Percentiles rank a stretch among this genome's conserved stretches.
Evolutionary conservation across 1,140 invertebrate genomes (phyloP).

Genomic region (Plectrocnemia conspersa): DNA sequence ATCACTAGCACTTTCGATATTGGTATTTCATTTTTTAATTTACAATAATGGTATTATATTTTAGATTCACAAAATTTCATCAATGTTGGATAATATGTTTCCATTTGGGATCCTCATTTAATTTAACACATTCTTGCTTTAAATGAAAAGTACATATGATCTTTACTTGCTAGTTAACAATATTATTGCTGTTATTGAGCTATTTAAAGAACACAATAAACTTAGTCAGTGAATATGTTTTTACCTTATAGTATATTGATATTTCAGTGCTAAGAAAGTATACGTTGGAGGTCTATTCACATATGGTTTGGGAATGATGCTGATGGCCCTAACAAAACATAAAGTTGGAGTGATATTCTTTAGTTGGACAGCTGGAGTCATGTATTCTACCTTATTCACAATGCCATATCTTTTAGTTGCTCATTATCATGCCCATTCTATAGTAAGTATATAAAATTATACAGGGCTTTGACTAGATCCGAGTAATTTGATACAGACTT

Average conservation of each 20-base stretch:
- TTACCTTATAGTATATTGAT: too few species aligned
- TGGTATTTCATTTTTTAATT: too few species aligned
- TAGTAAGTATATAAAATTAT: slow-evolving; percentile 59
- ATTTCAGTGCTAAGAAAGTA: slow-evolving; percentile 73
- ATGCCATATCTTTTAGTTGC: slow-evolving; percentile 94
- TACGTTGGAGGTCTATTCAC: slow-evolving; percentile 89
- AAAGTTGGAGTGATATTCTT: slow-evolving; percentile 80
- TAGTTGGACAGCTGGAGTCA: slow-evolving; percentile 87
- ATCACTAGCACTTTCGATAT: too few species aligned
- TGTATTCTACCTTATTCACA: slow-evolving; percentile 96
- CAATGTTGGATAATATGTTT: too few species aligned
- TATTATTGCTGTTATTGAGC: too few species aligned
- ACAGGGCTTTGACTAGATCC: slow-evolving; percentile 15
- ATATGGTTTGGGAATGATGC: slow-evolving; percentile 82
- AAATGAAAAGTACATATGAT: too few species aligned
- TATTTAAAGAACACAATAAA: too few species aligned
- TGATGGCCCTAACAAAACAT: slow-evolving; percentile 76
- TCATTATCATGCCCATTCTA: slow-evolving; percentile 83
- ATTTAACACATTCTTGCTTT: too few species aligned
- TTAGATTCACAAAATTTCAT: too few species aligned
- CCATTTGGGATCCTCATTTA: too few species aligned
- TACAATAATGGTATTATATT: too few species aligned
- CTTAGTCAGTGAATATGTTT: too few species aligned
- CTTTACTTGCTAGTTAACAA: not conserved
- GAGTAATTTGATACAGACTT: slow-evolving; percentile 22